phyloP scores from a whole-genome alignment of 2,888 invertebrate species.

The Erebia epiphron region DNA sequence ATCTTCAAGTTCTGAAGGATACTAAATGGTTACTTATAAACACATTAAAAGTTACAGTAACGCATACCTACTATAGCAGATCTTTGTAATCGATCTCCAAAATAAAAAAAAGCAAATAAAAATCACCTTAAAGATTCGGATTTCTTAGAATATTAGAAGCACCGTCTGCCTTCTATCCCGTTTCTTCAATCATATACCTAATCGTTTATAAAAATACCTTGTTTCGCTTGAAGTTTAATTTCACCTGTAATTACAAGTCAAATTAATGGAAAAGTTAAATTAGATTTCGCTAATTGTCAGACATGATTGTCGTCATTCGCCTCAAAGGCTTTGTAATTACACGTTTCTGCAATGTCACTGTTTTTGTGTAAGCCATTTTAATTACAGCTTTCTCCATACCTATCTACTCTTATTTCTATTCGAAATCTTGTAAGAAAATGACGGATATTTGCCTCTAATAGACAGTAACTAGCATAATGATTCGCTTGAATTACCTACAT shows the following conservation, averaged over 20 bases:
- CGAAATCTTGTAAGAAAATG: constrained; percentile 44
- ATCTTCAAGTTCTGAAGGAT: not conserved
- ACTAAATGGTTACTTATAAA: not conserved
- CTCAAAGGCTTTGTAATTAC: constrained; percentile 69
- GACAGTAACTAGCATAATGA: constrained; percentile 39
- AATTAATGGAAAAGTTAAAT: constrained; percentile 66
- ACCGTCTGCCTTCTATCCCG: not conserved
- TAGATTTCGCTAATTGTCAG: constrained; percentile 58
- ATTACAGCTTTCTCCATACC: constrained; percentile 71
- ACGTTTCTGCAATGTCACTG: constrained; percentile 71
- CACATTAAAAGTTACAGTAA: not conserved
- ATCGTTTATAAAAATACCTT: not conserved
- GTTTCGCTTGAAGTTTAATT: constrained; percentile 35
- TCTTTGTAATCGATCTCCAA: not conserved
- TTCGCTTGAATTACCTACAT: constrained; percentile 34
- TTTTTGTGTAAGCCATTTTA: constrained; percentile 65
- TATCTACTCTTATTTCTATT: constrained; percentile 44
- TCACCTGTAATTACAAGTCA: constrained; percentile 60
- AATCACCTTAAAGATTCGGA: not conserved
- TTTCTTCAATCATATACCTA: not conserved
- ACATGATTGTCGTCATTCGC: constrained; percentile 64
- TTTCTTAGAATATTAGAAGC: not conserved
- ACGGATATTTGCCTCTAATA: constrained; percentile 41
- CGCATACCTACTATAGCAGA: too few relatives aligned
- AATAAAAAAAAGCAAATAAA: not conserved